A percentile compares a stretch with the other conserved stretches of the same genome.
These are phyloP conservation scores for Drosophila lacicola DNA, from an alignment of 2,888 invertebrate species.

Conservation along the genomic window DNA sequence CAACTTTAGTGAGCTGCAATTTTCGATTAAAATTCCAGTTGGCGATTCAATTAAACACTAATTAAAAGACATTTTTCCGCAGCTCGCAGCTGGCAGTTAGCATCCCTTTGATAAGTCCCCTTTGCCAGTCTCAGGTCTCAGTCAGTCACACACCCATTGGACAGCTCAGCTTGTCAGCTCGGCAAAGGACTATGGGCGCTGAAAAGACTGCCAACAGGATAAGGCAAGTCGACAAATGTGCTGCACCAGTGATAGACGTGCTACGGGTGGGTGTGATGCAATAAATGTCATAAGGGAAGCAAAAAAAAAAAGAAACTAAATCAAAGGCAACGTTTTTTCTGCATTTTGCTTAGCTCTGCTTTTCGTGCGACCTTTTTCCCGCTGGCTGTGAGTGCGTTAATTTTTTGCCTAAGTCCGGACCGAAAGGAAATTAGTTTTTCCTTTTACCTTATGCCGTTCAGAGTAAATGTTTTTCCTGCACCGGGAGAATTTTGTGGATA, in stretches of 20 bases:
- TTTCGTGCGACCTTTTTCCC: slow-evolving; percentile 17
- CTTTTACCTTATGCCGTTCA: slow-evolving; percentile 9
- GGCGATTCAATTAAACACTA: slow-evolving; percentile 78
- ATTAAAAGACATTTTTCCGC: slow-evolving; percentile 74
- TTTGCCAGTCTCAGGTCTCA: slow-evolving; percentile 18
- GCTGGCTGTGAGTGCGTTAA: slow-evolving; percentile 44
- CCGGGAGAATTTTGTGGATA: slow-evolving; percentile 5
- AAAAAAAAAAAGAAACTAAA: slow-evolving; percentile 25
- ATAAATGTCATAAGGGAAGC: slow-evolving; percentile 61
- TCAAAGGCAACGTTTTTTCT: slow-evolving; percentile 53
- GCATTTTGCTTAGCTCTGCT: slow-evolving; percentile 35
- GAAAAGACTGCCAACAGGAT: slow-evolving; percentile 55
- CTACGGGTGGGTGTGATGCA: slow-evolving; percentile 42
- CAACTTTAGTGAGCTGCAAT: slow-evolving; percentile 58
- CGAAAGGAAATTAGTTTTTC: slow-evolving; percentile 27
- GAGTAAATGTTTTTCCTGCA: slow-evolving; percentile 12
- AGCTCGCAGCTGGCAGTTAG: slow-evolving; percentile 31
- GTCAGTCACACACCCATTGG: slow-evolving; percentile 22
- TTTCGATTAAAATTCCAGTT: slow-evolving; percentile 80
- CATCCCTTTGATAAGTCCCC: slow-evolving; percentile 54
- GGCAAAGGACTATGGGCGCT: slow-evolving; percentile 33
- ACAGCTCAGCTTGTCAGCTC: slow-evolving; percentile 41
- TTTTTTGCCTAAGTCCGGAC: slow-evolving; percentile 35
- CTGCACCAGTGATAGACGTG: slow-evolving; percentile 67
- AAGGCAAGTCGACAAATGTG: slow-evolving; percentile 73